These are phyloP conservation scores for Lycophotia porphyrea DNA, from an alignment of 2,888 invertebrate species.

Conservation along the genomic window DNA sequence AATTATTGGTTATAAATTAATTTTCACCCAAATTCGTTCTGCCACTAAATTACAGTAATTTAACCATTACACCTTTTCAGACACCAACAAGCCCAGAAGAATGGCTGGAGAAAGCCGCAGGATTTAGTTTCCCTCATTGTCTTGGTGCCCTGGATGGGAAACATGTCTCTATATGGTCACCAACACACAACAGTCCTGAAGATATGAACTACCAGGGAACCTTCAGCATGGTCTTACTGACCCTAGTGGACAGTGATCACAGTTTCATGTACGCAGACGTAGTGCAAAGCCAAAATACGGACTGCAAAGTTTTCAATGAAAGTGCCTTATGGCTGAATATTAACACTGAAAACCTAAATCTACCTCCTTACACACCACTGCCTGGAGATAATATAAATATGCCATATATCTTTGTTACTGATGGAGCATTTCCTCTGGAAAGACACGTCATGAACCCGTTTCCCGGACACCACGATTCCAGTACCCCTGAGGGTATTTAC, in stretches of 20 bases:
- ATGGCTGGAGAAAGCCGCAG: constrained; percentile 35
- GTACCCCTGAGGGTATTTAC: constrained; percentile 19
- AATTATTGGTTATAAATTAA: too few species aligned
- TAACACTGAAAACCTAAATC: constrained; percentile 33
- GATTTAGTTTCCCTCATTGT: constrained; percentile 50
- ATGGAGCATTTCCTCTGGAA: constrained; percentile 31
- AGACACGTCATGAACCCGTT: constrained; percentile 41
- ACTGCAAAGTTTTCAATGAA: constrained; percentile 35
- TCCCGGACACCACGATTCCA: not conserved
- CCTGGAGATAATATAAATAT: constrained; percentile 13
- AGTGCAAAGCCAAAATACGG: constrained; percentile 36
- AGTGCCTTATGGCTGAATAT: constrained; percentile 50
- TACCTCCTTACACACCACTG: constrained; percentile 17
- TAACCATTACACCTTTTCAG: constrained; percentile 26
- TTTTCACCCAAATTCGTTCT: not conserved
- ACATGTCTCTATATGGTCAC: constrained; percentile 46
- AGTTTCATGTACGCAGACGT: constrained; percentile 47
- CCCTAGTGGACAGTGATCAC: constrained; percentile 25
- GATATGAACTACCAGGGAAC: constrained; percentile 45
- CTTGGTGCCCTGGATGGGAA: constrained; percentile 49
- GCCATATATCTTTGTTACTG: constrained; percentile 38
- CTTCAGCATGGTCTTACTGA: constrained; percentile 41
- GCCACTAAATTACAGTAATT: not conserved
- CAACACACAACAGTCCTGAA: constrained; percentile 34
- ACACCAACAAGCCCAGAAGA: constrained; percentile 38